These are phyloP conservation scores for Caenorhabditis imperialis DNA, from an alignment of 2,888 invertebrate genomes.

Conservation along the genomic window DNA sequence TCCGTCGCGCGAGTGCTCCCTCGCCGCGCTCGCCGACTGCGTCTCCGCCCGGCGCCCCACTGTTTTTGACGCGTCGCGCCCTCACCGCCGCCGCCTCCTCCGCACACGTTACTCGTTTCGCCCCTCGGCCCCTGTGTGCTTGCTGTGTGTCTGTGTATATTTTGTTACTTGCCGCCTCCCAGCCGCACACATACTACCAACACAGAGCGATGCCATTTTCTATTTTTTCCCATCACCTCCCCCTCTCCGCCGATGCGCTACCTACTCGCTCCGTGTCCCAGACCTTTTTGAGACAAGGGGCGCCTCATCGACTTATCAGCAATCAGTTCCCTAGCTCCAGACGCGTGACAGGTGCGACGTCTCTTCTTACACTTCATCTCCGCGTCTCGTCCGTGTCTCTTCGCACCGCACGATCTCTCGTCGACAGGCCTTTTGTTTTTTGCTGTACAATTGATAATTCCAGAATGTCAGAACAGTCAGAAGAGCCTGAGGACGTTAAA, in stretches of 20 bases:
- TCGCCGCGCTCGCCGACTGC: conserved; percentile 9
- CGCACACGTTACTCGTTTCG: conserved; percentile 38
- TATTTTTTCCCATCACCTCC: conserved; percentile 44
- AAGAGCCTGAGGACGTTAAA: conserved; percentile 43
- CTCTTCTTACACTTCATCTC: conserved; percentile 12
- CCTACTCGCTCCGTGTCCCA: conserved; percentile 6
- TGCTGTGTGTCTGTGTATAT: conserved; percentile 47
- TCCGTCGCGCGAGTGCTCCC: conserved; percentile 12
- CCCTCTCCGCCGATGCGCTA: conserved; percentile 23
- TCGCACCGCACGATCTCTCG: background rate
- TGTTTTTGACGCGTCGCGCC: conserved; percentile 38
- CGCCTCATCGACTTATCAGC: background rate
- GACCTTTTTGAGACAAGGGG: conserved; percentile 3
- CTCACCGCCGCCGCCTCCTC: conserved; percentile 26
- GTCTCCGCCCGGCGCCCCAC: conserved; percentile 35
- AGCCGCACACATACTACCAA: conserved; percentile 54
- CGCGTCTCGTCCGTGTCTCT: conserved; percentile 7
- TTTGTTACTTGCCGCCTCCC: conserved; percentile 57
- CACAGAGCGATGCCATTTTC: conserved; percentile 44
- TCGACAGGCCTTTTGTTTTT: background rate
- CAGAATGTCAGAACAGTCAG: conserved; percentile 50
- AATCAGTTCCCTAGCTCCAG: conserved; percentile 10
- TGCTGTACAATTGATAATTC: no score
- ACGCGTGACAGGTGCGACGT: conserved; percentile 19
- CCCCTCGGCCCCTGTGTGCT: conserved; percentile 29